These are phyloP conservation scores for Podiceps cristatus DNA, from an alignment of 2,113 vertebrate species.

Conservation along the genomic window DNA sequence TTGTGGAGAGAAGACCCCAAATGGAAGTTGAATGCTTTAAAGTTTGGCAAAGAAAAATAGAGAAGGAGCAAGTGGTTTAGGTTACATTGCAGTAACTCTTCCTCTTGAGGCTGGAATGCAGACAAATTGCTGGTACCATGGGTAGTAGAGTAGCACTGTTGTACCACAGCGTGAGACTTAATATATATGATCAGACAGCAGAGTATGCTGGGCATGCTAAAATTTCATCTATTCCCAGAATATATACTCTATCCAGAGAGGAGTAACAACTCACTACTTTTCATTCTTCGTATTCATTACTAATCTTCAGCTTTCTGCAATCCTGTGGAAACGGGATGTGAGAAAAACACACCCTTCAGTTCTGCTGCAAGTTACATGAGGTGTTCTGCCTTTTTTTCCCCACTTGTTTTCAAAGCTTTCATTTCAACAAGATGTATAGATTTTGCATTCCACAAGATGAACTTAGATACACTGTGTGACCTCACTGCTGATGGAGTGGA, in stretches of 20 bases:
- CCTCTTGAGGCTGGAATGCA: not conserved
- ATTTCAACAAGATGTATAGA: not conserved
- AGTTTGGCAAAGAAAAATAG: not conserved
- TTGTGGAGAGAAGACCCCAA: not conserved
- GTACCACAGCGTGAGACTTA: not conserved
- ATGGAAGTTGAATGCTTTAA: not conserved
- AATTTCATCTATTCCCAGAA: not conserved
- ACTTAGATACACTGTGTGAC: not conserved
- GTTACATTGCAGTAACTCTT: not conserved
- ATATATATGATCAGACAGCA: not conserved
- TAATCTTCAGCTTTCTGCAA: not conserved
- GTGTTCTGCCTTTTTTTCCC: not conserved
- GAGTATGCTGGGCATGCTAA: not conserved
- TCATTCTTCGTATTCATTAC: too few species aligned
- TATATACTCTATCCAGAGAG: not conserved
- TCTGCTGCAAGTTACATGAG: not conserved
- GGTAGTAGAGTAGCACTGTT: not conserved
- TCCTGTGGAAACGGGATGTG: not conserved
- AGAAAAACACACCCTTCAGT: not conserved
- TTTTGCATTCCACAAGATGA: not conserved
- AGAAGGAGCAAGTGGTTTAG: not conserved
- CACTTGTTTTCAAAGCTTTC: not conserved
- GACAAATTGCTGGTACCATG: not conserved
- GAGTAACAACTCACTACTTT: too few species aligned
- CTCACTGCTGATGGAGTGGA: not conserved